Conservation (phyloP, 2,888 invertebrate species). For the Brachycybe producta region DNA sequence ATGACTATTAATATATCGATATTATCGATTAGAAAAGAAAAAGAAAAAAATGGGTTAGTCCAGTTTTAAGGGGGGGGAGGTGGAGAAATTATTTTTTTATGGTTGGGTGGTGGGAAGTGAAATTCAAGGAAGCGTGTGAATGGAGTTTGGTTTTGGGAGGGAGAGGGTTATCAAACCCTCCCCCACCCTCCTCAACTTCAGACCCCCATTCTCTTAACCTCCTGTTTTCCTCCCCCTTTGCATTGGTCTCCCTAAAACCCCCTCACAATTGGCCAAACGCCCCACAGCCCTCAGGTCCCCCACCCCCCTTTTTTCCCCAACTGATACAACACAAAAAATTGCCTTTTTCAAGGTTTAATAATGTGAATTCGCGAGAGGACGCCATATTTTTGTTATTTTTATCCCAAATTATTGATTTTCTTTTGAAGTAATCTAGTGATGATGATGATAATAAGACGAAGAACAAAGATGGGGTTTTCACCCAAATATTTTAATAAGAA, state of each 20-base stretch:
- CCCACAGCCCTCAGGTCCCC: not conserved
- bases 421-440: no score
- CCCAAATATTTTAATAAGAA: no score
- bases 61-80: conserved; percentile 8
- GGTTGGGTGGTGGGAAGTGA: not conserved
- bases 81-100: not conserved
- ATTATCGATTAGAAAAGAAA: conserved; percentile 3
- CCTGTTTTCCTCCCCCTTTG: no score
- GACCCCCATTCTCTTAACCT: not conserved
- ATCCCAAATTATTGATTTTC: no score
- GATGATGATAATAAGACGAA: no score
- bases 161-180: not conserved
- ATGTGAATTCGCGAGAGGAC: no score
- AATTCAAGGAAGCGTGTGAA: not conserved
- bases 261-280: not conserved
- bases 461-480: no score
- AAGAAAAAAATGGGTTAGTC: not conserved
- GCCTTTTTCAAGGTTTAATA: no score
- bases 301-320: not conserved
- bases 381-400: no score
- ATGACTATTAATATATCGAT: no score
- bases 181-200: not conserved
- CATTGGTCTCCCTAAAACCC: no score
- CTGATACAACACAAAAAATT: not conserved
- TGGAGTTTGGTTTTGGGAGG: conserved; percentile 1